Percentiles rank a stretch among this genome's conserved stretches.
These are phyloP conservation scores for Gandaritis pyraliata DNA, from an alignment of 2,888 invertebrate genomes.

Conservation along the genomic window DNA sequence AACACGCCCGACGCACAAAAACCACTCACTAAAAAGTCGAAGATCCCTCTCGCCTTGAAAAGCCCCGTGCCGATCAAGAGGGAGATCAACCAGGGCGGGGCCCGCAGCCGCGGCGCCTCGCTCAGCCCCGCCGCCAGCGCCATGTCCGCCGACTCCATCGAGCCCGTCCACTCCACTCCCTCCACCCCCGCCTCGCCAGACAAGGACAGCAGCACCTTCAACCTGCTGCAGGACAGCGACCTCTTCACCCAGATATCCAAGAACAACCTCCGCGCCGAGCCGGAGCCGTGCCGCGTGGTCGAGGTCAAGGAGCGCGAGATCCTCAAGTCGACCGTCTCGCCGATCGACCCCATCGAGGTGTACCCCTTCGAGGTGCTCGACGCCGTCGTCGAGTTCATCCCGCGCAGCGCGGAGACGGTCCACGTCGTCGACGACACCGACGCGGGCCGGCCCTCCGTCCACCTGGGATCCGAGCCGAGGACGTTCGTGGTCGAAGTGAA, in stretches of 20 bases:
- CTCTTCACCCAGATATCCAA: slow-evolving; percentile 88
- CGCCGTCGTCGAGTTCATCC: slow-evolving; percentile 80
- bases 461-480: slow-evolving; percentile 64
- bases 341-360: slow-evolving; percentile 70
- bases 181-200: slow-evolving; percentile 69
- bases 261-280: slow-evolving; percentile 60
- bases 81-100: slow-evolving; percentile 63
- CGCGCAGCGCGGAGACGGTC: slow-evolving; percentile 82
- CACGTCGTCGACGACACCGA: slow-evolving; percentile 83
- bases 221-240: slow-evolving; percentile 87
- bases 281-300: slow-evolving; percentile 83
- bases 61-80: slow-evolving; percentile 72
- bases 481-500: slow-evolving; percentile 74
- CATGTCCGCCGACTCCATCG: slow-evolving; percentile 46
- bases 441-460: slow-evolving; percentile 54
- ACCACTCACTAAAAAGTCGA: slow-evolving; percentile 72
- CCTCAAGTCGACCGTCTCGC: slow-evolving; percentile 84
- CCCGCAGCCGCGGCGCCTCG: slow-evolving; percentile 61
- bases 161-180: slow-evolving; percentile 50
- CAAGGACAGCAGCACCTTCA: slow-evolving; percentile 85
- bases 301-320: slow-evolving; percentile 89
- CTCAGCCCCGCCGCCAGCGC: slow-evolving; percentile 44
- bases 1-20: slow-evolving; percentile 69
- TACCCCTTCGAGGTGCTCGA: slow-evolving; percentile 77
- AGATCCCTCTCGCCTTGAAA: slow-evolving; percentile 72